Conservation (phyloP, 1,140 invertebrate genomes). For the Chironomus striatipennis region DNA sequence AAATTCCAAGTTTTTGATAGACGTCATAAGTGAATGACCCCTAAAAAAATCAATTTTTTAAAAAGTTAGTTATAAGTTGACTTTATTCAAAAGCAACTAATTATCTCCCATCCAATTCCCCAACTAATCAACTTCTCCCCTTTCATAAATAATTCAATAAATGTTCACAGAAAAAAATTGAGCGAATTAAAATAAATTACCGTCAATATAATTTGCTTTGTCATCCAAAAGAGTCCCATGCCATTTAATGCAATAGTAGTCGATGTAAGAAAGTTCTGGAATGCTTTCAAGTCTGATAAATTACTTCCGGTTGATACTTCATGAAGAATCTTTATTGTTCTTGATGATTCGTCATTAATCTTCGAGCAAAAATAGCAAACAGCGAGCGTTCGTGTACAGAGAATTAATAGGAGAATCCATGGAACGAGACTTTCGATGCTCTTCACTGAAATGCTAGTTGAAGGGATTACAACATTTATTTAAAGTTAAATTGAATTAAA, state of each 20-base stretch:
- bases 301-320: not conserved
- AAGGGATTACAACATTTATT: not conserved
- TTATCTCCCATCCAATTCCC: too few relatives aligned
- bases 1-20: too few relatives aligned
- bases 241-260: not conserved
- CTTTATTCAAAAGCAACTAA: too few relatives aligned
- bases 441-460: not conserved
- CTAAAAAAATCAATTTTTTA: too few relatives aligned
- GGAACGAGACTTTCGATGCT: not conserved
- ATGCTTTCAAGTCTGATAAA: not conserved
- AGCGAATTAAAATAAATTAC: not conserved
- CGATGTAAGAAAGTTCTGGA: not conserved
- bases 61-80: too few relatives aligned
- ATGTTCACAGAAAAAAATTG: not conserved
- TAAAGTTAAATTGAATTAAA: not conserved
- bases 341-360: not conserved
- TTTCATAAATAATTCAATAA: not conserved
- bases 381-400: not conserved
- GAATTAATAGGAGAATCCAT: not conserved
- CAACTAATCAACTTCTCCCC: too few relatives aligned
- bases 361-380: not conserved
- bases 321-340: not conserved
- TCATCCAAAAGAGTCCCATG: constrained; percentile 1
- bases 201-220: constrained; percentile 1
- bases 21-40: too few relatives aligned